Percentiles rank a stretch among this genome's conserved stretches.
phyloP scores from a whole-genome alignment of 2,113 vertebrate genomes.

The Haplotaxodon microlepis region DNA sequence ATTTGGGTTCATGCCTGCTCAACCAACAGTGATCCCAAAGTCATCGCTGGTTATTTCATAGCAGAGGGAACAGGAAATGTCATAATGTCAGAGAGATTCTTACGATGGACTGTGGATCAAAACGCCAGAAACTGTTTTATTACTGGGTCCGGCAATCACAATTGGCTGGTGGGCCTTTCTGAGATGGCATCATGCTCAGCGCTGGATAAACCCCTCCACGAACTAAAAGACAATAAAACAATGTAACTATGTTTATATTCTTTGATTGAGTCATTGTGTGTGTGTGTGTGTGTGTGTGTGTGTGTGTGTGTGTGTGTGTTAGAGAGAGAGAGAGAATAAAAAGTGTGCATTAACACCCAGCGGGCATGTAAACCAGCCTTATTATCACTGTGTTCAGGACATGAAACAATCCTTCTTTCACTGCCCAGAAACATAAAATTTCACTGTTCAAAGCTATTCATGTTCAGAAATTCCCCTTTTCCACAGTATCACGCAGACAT shows the following conservation, averaged over 20 bases:
- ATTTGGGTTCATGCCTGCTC: not conserved
- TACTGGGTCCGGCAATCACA: not conserved
- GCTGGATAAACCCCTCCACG: not conserved
- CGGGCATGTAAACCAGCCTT: too few relatives aligned
- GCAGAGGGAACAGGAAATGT: not conserved
- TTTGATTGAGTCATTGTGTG: not conserved
- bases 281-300: too few relatives aligned
- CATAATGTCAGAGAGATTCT: not conserved
- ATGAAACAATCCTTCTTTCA: not conserved
- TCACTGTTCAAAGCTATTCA: not conserved
- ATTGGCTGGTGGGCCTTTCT: not conserved
- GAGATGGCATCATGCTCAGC: not conserved
- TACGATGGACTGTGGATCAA: not conserved
- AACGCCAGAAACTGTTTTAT: not conserved
- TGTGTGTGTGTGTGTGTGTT: too few relatives aligned
- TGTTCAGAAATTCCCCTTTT: not conserved
- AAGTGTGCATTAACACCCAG: too few relatives aligned
- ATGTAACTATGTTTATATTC: not conserved
- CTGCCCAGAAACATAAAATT: not conserved
- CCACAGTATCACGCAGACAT: not conserved
- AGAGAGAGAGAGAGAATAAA: too few relatives aligned
- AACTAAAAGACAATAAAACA: not conserved
- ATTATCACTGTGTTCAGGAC: not conserved
- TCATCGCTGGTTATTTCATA: not conserved
- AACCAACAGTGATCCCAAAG: rapidly evolving